Evolutionary conservation across 2,888 invertebrate genomes (phyloP).

Genomic region (Macrophya annulata): DNA sequence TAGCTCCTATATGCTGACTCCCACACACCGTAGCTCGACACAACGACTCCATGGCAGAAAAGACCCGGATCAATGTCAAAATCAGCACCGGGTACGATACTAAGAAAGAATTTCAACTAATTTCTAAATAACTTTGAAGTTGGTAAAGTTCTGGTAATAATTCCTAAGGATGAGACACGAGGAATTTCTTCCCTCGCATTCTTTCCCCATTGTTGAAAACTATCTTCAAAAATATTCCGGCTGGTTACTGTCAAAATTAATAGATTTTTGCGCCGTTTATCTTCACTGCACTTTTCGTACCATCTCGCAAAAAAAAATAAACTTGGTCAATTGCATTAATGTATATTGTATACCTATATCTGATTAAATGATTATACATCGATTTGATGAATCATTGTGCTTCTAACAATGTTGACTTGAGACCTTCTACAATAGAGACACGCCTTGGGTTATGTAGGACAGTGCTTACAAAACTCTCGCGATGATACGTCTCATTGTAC

Average conservation of each 20-base stretch:
- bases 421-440: constrained; percentile 50
- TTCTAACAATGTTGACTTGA: constrained; percentile 38
- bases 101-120: constrained; percentile 71
- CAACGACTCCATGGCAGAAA: background rate
- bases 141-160: constrained; percentile 65
- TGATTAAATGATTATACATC: constrained; percentile 4
- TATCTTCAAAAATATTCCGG: background rate
- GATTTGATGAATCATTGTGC: constrained; percentile 40
- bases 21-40: background rate
- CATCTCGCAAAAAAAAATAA: background rate
- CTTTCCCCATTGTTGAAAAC: constrained; percentile 8
- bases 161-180: constrained; percentile 72
- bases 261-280: background rate
- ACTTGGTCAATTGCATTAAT: background rate
- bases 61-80: constrained; percentile 71
- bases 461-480: constrained; percentile 56
- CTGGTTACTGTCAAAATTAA: background rate
- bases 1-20: constrained; percentile 1
- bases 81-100: constrained; percentile 65
- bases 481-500: constrained; percentile 55
- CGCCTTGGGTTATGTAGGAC: constrained; percentile 55
- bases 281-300: background rate
- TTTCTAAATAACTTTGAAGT: constrained; percentile 51
- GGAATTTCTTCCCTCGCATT: constrained; percentile 34
- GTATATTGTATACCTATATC: background rate